Percentiles rank a stretch among this genome's conserved stretches.
Evolutionary conservation across 2,888 invertebrate species (phyloP).

Genomic region (Sesamia inferens): DNA sequence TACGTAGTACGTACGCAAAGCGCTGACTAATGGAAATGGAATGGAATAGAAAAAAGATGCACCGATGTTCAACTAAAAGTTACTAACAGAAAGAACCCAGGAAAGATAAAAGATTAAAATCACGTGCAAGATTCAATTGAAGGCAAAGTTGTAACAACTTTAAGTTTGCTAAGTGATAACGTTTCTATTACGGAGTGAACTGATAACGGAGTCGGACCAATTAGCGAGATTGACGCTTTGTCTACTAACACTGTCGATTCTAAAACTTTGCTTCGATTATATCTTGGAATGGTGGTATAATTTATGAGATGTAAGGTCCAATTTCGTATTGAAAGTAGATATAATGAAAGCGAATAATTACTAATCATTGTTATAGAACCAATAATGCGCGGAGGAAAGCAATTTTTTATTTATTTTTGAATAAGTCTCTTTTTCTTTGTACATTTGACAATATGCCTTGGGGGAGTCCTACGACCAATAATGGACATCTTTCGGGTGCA

Average conservation of each 20-base stretch:
- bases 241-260: constrained; percentile 48
- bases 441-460: too few species aligned
- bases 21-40: too few species aligned
- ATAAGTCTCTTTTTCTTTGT: too few species aligned
- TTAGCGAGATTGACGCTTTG: constrained; percentile 60
- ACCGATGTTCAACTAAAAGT: neutral
- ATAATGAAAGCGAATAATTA: neutral
- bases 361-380: too few species aligned
- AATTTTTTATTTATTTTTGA: too few species aligned
- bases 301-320: constrained; percentile 18
- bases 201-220: constrained; percentile 57
- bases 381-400: too few species aligned
- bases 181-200: constrained; percentile 55
- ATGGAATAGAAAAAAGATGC: too few species aligned
- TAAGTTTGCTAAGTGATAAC: constrained; percentile 59
- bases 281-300: constrained; percentile 27
- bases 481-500: too few species aligned
- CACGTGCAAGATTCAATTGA: constrained; percentile 60
- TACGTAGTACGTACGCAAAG: too few species aligned
- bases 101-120: constrained; percentile 48
- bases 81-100: constrained; percentile 12
- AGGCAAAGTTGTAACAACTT: constrained; percentile 54
- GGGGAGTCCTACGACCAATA: too few species aligned
- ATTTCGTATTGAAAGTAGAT: neutral
- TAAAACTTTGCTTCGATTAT: constrained; percentile 41